These are phyloP conservation scores for Plectrocnemia conspersa DNA, from an alignment of 1,140 invertebrate species.

Conservation along the genomic window DNA sequence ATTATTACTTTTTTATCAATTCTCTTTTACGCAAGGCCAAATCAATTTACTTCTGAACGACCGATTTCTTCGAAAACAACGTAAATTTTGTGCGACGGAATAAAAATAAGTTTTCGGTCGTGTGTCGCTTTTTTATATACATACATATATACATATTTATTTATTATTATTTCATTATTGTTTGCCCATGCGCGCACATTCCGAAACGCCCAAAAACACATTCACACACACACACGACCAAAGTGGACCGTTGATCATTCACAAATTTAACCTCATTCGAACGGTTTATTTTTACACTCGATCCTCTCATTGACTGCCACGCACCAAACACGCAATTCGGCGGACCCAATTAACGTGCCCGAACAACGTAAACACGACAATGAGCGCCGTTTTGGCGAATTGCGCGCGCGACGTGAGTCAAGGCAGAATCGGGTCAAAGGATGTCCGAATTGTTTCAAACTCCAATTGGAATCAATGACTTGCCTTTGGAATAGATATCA, in stretches of 20 bases:
- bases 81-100: not conserved
- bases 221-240: no score
- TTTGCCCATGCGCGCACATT: not conserved
- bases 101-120: conserved; percentile 6
- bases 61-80: conserved; percentile 15
- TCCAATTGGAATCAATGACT: no score
- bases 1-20: conserved; percentile 8
- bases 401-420: no score
- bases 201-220: not conserved
- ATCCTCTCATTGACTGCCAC: not conserved
- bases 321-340: not conserved
- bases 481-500: no score
- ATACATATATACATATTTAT: no score
- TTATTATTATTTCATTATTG: no score
- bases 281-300: not conserved
- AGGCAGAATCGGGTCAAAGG: no score
- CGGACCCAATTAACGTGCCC: not conserved
- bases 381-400: no score
- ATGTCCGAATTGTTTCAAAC: no score
- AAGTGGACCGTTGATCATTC: no score
- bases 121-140: no score
- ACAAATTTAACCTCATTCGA: conserved; percentile 3
- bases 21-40: conserved; percentile 15
- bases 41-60: conserved; percentile 7
- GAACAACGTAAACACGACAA: no score